Conservation (phyloP, 2,888 invertebrate species). For the Leptodirus hochenwartii region DNA sequence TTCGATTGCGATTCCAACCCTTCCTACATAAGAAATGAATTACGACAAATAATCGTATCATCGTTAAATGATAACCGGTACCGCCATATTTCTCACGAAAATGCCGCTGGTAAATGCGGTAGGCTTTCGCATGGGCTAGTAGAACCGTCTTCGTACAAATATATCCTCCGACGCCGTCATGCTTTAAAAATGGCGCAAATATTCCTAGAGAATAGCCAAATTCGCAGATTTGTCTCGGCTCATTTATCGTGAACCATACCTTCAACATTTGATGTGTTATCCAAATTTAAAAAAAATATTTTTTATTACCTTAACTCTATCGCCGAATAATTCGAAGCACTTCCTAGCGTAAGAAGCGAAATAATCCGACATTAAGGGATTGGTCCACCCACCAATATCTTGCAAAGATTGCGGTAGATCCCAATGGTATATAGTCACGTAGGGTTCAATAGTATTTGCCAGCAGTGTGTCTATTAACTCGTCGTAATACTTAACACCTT, state of each 20-base stretch:
- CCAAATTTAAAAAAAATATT: too few species aligned
- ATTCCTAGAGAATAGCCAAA: slow-evolving; percentile 18
- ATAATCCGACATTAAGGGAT: slow-evolving; percentile 37
- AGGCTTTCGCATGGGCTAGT: slow-evolving; percentile 42
- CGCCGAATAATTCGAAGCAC: slow-evolving; percentile 30
- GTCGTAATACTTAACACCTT: slow-evolving; percentile 44
- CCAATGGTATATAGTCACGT: slow-evolving; percentile 46
- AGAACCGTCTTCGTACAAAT: slow-evolving; percentile 41
- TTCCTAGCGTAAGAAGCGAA: slow-evolving; percentile 40
- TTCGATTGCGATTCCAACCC: too few species aligned
- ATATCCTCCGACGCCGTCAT: slow-evolving; percentile 38
- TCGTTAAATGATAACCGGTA: too few species aligned
- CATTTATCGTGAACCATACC: slow-evolving; percentile 14
- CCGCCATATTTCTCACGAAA: slow-evolving; percentile 23
- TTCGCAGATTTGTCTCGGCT: slow-evolving; percentile 15
- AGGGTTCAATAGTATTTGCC: slow-evolving; percentile 33
- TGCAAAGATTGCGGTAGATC: slow-evolving; percentile 38
- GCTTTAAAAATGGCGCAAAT: slow-evolving; percentile 30
- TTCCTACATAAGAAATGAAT: too few species aligned
- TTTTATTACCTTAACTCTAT: slow-evolving; percentile 16
- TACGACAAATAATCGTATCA: too few species aligned
- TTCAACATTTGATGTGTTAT: too few species aligned
- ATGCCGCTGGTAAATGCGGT: slow-evolving; percentile 33
- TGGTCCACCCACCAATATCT: slow-evolving; percentile 46
- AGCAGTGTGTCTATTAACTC: slow-evolving; percentile 37